Base-by-base conservation (phyloP, 2,797 vertebrate genomes). In the Myripristis jacobus region DNA sequence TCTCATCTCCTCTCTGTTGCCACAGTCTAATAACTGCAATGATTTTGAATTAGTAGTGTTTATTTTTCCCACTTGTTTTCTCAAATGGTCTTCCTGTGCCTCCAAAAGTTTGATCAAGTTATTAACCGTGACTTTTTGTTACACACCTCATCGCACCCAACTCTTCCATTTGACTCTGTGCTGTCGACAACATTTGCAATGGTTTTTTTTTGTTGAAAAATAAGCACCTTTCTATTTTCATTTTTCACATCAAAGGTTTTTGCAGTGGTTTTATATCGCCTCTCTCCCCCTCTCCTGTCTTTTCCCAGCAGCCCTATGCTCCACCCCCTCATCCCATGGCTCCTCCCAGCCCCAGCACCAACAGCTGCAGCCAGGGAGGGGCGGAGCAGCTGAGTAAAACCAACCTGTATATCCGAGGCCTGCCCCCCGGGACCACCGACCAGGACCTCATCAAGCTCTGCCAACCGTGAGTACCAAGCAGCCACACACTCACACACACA, bases 381-480 rank as follows among this genome's bases (percentile, higher is more conserved):
- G 82, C 95, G 66, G 97, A 98, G 90, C 97, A 98, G 94, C 94
- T 98, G 93, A 99, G 97, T 94, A 98, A 98, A 96, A 99, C 97
- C 89, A 99, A 99, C 95, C 94, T 99, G 91, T 99, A 99, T 83
- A 99, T 99, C 88, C 94, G 97, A 87, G 97, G 97, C 88, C 96
- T 99, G 91, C 97, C 96, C 12, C 96, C 97, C 48, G 96, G 96
- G 90, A 98, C 97, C 90, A 98, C 97, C 6, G 97, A 99, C 94
- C 97, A 99, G 94, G 97, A 99, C 93, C 96, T 98, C 79, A 98
- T 98, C 93, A 98, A 98, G 91, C 95, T 98, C 89, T 98, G 97
- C 93, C 97, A 98, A 93, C 97, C 96, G 97, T 98, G 93, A 98
- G 97, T 97, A 52, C 70, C 36, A 6, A 4, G 27, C 62, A 29